Base-by-base conservation (phyloP, 2,888 invertebrate genomes). In the Drosophila sordidula region DNA sequence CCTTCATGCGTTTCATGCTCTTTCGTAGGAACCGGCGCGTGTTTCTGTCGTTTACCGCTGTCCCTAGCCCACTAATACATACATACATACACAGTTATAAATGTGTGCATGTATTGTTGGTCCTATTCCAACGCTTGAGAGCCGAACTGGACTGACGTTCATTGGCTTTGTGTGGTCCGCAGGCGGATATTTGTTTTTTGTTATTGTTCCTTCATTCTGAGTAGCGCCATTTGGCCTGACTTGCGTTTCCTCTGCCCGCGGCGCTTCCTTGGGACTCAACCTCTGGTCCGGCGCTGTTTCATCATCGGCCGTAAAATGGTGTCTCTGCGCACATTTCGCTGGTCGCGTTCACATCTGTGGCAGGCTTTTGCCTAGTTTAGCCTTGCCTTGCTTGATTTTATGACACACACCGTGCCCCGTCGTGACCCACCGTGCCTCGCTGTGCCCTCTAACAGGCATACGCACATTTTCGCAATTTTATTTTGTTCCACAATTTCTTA, bases 201-300 rank as follows among this genome's bases (percentile, higher is more conserved):
- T 89, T 89, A 76, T 88, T 80, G 77, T 86, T 83, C 80, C 77
- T 68, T 70, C 68, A 65, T 79, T 68, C 87, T 65, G 80, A 61
- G 63, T 72, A 65, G 63, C 71, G 64, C 66, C 66, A 62, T 75
- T 70, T 75, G 69, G 54, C 63, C 56, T 50, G 74, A 72, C 69
- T 78, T 58, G 56, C 44, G 57, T 55, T 57, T 57, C 52, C 67
- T 58, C 18, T 55, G 54, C 46, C 44, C 16, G 12, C 42, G 45
- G 50, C 47, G 16, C 42, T 34, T 34, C 52, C 39, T 32, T 29
- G 1, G 14, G 22, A 11, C 36, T 3, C 38, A n/a, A 34, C 36
- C 22, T 9, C 39, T 18, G 29, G 18, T 12, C 36, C 26, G 64
- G 29, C 50, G 9, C 42, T 34, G 70, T 62, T 55, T 62, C 78